phyloP scores from a whole-genome alignment of 2,888 invertebrate genomes.

The Philaethria dido region DNA sequence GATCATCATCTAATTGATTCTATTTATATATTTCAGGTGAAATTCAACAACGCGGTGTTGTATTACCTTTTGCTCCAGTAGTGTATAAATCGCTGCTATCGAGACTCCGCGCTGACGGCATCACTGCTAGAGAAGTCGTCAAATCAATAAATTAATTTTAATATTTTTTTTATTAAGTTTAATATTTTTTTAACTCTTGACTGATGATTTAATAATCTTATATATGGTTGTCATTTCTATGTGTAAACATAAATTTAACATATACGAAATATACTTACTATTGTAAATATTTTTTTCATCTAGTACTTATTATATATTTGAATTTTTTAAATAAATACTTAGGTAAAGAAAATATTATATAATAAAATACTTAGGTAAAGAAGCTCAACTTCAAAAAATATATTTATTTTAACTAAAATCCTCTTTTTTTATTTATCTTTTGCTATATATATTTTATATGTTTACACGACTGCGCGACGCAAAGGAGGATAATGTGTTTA shows the following conservation, averaged over 20 bases:
- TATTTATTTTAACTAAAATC: not conserved
- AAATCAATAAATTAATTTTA: conserved; percentile 65
- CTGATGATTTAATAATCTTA: not conserved
- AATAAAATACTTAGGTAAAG: not conserved
- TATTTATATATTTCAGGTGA: conserved; percentile 90
- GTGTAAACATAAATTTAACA: not conserved
- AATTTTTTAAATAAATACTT: not conserved
- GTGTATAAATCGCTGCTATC: conserved; percentile 97
- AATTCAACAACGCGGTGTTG: conserved; percentile 97
- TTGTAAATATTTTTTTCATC: conserved; percentile 12
- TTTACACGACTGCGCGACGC: no score
- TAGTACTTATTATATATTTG: not conserved
- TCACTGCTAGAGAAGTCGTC: conserved; percentile 78
- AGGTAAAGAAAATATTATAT: no score
- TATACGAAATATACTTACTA: not conserved
- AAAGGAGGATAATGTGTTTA: no score
- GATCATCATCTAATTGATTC: no score
- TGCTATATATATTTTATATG: not conserved
- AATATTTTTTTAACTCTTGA: no score
- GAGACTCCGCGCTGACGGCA: conserved; percentile 93
- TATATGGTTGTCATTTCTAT: not conserved
- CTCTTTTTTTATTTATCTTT: not conserved
- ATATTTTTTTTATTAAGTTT: not conserved
- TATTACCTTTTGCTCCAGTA: conserved; percentile 95
- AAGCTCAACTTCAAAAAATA: conserved; percentile 7